A percentile compares a stretch with the other conserved stretches of the same genome.
Conservation (phyloP, 1,140 invertebrate species). For the Cotesia chilonis region DNA sequence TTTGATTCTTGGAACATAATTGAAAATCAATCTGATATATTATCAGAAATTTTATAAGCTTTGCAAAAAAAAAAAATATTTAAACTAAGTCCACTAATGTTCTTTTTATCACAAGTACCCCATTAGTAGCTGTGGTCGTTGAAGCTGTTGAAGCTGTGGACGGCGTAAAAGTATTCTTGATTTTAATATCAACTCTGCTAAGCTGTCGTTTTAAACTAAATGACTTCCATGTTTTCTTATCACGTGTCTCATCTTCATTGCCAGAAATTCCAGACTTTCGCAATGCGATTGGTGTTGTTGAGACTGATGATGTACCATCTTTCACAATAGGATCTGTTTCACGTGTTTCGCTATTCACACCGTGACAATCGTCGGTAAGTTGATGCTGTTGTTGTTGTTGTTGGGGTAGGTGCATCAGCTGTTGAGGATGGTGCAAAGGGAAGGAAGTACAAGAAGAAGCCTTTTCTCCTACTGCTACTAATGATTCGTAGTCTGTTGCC, state of each 20-base stretch:
- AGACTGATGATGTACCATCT: slow-evolving; percentile 25
- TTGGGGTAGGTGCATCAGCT: slow-evolving; percentile 41
- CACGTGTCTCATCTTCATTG: slow-evolving; percentile 28
- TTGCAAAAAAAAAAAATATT: neutral
- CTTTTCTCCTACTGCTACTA: slow-evolving; percentile 47
- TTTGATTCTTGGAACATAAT: neutral
- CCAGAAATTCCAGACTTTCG: slow-evolving; percentile 41
- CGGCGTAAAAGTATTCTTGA: slow-evolving; percentile 73
- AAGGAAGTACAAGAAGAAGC: slow-evolving; percentile 20
- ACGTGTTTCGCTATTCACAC: slow-evolving; percentile 43
- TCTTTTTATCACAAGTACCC: slow-evolving; percentile 54
- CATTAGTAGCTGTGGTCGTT: slow-evolving; percentile 48
- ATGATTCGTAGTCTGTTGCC: slow-evolving; percentile 45
- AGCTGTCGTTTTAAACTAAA: slow-evolving; percentile 83
- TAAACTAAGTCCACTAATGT: neutral
- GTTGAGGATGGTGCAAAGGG: slow-evolving; percentile 47
- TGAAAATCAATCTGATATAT: neutral
- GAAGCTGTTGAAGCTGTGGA: slow-evolving; percentile 55
- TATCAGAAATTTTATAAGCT: no score
- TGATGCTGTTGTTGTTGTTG: slow-evolving; percentile 32
- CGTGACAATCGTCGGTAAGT: slow-evolving; percentile 44
- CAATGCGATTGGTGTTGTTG: slow-evolving; percentile 36
- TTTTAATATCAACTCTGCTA: slow-evolving; percentile 81
- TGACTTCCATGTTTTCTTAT: slow-evolving; percentile 70
- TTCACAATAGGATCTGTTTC: slow-evolving; percentile 34